A percentile compares a stretch with the other conserved stretches of the same genome.
phyloP scores from a whole-genome alignment of 2,113 vertebrate species.

The Misgurnus anguillicaudatus region DNA sequence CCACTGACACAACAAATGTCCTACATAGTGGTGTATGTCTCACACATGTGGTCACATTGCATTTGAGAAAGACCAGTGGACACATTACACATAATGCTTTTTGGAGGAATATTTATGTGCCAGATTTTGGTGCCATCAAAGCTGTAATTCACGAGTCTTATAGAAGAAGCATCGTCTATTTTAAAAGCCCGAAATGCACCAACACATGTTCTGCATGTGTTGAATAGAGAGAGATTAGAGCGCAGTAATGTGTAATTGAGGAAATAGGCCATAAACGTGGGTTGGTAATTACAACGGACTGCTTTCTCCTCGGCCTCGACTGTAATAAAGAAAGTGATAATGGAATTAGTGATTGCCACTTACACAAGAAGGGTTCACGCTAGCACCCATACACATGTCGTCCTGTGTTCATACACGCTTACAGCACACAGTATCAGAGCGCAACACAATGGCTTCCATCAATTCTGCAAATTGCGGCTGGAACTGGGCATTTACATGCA shows the following conservation, averaged over 20 bases:
- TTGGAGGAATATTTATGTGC: not conserved
- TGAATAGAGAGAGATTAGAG: slow-evolving; percentile 37
- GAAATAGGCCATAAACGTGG: slow-evolving; percentile 30
- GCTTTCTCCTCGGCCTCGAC: slow-evolving; percentile 44
- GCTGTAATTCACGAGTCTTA: not conserved
- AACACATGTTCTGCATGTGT: not conserved
- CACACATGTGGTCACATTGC: no score
- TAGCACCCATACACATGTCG: slow-evolving; percentile 21
- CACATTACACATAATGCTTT: not conserved
- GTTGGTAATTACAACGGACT: slow-evolving; percentile 50
- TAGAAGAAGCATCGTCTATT: not conserved
- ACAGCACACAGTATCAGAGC: not conserved
- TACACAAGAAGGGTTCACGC: slow-evolving; percentile 28
- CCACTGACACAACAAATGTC: no score
- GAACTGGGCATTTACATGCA: slow-evolving; percentile 64
- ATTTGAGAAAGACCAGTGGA: no score
- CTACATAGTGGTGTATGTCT: no score
- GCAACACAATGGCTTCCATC: slow-evolving; percentile 54
- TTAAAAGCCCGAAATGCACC: slow-evolving; percentile 1
- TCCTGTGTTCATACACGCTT: slow-evolving; percentile 6
- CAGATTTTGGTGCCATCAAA: not conserved
- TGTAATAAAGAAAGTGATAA: slow-evolving; percentile 51
- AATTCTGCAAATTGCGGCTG: slow-evolving; percentile 40
- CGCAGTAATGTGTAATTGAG: slow-evolving; percentile 47
- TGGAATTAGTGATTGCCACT: slow-evolving; percentile 53